Conservation (phyloP, 2,888 invertebrate species). For the Polymixis lichenea region DNA sequence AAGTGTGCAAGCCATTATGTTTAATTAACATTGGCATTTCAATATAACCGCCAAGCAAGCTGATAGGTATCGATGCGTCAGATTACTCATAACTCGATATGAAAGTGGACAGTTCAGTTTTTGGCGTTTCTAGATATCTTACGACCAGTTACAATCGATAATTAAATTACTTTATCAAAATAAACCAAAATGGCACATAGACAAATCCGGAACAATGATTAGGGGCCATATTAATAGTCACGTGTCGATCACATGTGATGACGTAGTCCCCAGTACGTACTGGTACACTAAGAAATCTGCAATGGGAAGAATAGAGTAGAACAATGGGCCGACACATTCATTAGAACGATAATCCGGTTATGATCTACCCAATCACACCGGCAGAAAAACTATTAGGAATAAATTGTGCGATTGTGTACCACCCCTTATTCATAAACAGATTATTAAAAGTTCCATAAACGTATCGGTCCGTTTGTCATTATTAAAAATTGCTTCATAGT, state of each 20-base stretch:
- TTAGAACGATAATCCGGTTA: constrained; percentile 58
- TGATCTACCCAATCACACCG: constrained; percentile 49
- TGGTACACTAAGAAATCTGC: constrained; percentile 41
- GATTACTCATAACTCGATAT: constrained; percentile 49
- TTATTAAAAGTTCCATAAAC: constrained; percentile 31
- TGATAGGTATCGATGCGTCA: constrained; percentile 20
- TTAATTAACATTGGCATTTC: constrained; percentile 20
- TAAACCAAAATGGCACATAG: neutral
- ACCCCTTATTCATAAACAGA: constrained; percentile 34
- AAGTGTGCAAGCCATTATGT: constrained; percentile 1
- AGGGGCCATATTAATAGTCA: constrained; percentile 30
- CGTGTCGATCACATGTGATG: constrained; percentile 44
- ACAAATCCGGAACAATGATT: constrained; percentile 31
- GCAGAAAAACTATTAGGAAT: constrained; percentile 41
- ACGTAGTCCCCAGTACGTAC: constrained; percentile 27
- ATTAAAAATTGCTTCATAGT: constrained; percentile 22
- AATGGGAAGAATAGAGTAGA: constrained; percentile 54
- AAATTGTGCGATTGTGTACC: constrained; percentile 28
- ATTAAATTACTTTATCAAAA: neutral
- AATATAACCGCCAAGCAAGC: constrained; percentile 16
- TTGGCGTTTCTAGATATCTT: constrained; percentile 35
- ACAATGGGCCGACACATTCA: constrained; percentile 62
- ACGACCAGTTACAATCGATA: neutral
- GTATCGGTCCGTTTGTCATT: neutral
- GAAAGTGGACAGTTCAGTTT: constrained; percentile 53